Evolutionary conservation across 1,140 invertebrate species (phyloP).

Genomic region (Papilio polyxenes): DNA sequence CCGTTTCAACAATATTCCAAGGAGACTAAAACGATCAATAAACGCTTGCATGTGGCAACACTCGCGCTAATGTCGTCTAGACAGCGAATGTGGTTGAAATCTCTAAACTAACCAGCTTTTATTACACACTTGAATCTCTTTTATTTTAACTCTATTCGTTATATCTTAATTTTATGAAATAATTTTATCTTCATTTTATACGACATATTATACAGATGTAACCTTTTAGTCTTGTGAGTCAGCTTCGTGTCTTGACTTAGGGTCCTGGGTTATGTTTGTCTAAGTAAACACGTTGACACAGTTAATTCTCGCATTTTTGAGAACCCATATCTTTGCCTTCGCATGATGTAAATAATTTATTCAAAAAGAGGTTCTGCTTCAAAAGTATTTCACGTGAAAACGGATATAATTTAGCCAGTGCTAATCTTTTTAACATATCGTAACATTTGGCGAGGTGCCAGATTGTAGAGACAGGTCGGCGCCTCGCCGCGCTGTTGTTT

Average conservation of each 20-base stretch:
- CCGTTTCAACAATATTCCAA: conserved; percentile 21
- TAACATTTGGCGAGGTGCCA: conserved; percentile 4
- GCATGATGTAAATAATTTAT: background rate
- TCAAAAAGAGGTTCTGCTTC: background rate
- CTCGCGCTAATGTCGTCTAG: conserved; percentile 20
- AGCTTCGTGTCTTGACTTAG: no score
- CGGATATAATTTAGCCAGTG: background rate
- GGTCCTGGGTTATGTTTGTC: no score
- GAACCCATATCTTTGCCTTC: no score
- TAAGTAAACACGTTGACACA: no score
- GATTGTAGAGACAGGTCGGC: background rate
- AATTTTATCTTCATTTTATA: conserved; percentile 13
- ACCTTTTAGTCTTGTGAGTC: background rate
- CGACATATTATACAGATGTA: background rate
- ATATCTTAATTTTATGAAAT: conserved; percentile 4
- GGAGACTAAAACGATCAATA: conserved; percentile 16
- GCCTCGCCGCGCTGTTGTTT: background rate
- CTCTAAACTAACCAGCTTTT: conserved; percentile 14
- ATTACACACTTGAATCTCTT: conserved; percentile 15
- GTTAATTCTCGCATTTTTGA: no score
- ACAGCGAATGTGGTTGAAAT: conserved; percentile 24
- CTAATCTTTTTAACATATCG: background rate
- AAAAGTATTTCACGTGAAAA: background rate
- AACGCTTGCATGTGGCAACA: conserved; percentile 7
- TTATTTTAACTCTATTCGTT: conserved; percentile 19